Percentiles rank a stretch among this genome's conserved stretches.
These are phyloP conservation scores for Cinclus mexicanus DNA, from an alignment of 2,113 vertebrate genomes.

Conservation along the genomic window DNA sequence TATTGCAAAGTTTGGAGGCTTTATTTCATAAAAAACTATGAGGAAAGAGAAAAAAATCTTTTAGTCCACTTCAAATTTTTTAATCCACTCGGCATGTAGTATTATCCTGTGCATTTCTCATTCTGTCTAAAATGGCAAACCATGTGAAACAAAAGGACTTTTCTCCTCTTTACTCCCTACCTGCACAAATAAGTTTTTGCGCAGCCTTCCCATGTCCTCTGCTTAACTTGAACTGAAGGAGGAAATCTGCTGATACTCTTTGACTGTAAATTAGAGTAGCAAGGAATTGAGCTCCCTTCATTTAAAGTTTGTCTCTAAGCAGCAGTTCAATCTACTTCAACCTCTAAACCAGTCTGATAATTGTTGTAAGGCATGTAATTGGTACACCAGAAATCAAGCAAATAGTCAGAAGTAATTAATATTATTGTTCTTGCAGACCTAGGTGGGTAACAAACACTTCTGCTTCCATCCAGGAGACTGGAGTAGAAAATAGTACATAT, in stretches of 20 bases:
- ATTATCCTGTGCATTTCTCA: background rate
- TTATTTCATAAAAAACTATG: background rate
- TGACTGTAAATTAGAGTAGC: background rate
- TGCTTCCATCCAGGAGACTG: background rate
- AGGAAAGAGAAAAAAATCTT: background rate
- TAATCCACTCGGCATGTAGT: background rate
- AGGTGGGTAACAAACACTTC: background rate
- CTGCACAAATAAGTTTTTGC: background rate
- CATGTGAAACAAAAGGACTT: background rate
- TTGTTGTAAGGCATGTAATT: background rate
- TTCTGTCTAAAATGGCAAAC: background rate
- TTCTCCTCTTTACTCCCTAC: background rate
- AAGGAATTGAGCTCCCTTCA: background rate
- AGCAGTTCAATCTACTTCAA: background rate
- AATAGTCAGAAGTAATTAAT: background rate
- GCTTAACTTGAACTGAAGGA: background rate
- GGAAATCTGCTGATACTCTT: background rate
- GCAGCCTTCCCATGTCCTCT: background rate
- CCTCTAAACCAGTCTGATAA: background rate
- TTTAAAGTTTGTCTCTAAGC: background rate
- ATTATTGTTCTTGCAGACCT: background rate
- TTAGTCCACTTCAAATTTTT: background rate
- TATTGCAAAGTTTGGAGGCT: background rate
- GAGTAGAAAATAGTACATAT: background rate
- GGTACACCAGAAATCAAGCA: background rate